Evolutionary conservation across 2,888 invertebrate genomes (phyloP).

Genomic region (Pristionchus arcanus): DNA sequence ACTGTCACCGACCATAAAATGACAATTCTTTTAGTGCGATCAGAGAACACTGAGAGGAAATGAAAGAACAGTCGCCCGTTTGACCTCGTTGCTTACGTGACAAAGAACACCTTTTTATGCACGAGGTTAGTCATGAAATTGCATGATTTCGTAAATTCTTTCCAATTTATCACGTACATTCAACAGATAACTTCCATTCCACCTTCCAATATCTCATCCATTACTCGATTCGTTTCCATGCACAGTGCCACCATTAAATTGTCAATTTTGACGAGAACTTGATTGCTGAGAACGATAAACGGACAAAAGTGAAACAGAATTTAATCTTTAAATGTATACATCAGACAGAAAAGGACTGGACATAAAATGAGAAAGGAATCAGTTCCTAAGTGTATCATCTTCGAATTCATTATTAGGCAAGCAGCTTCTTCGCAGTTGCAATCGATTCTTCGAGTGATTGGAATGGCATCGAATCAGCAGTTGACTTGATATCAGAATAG

Average conservation of each 20-base stretch:
- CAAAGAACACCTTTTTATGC: neutral
- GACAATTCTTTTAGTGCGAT: neutral
- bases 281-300: too few species aligned
- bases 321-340: neutral
- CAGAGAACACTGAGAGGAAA: neutral
- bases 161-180: neutral
- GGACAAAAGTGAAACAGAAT: neutral
- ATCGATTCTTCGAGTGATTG: constrained; percentile 64
- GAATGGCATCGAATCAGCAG: constrained; percentile 60
- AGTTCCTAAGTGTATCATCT: neutral
- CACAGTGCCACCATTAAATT: neutral
- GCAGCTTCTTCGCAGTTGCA: constrained; percentile 57
- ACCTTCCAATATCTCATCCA: neutral
- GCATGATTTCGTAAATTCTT: neutral
- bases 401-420: neutral
- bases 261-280: too few species aligned
- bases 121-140: neutral
- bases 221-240: neutral
- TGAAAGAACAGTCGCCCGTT: neutral
- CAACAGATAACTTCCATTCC: neutral
- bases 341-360: too few species aligned
- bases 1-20: neutral
- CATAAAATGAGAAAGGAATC: neutral
- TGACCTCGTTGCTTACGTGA: neutral
- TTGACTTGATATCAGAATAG: constrained; percentile 68